Base-by-base conservation (phyloP, 1,140 invertebrate species). In the Leucophenga varia region DNA sequence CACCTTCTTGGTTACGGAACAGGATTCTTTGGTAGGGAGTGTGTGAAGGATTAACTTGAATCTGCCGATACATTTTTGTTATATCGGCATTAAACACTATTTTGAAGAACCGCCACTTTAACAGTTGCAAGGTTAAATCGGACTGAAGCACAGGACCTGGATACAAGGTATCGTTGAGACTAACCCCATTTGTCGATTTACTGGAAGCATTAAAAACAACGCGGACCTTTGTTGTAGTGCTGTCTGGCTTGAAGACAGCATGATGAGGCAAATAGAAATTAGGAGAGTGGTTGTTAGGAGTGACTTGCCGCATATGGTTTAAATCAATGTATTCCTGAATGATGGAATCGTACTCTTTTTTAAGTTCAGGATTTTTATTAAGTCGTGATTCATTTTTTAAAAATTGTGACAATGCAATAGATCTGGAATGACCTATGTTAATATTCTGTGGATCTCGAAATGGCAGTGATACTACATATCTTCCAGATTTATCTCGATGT, bases 21-120 rank as follows among this genome's bases (percentile, higher is more conserved):
- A 47, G 25, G 9, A 22, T 32, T 28, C 36, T 28, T 19, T 38
- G 25, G 20, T 21, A 34, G 13, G 42, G 40, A 18, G 28, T 19
- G 16, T 43, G 18, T n/a, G 9, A 13, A 2, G 42, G 19, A 22
- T 35, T 20, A 7, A 44, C 32, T 3, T 3, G 42, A 13, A 34
- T 44, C 17, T 44, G 42, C n/a, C 42, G 42, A 44, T 36, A 44
- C 42, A 28, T 36, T 18, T 44, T 44, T 3, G 42, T 44, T 20
- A 44, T 25, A 14, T 44, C 20, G 28, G 31, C 32, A 18, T 36
- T 36, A 13, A 44, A 44, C 7, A 43, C 42, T 10, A 18, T 34
- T 31, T 20, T 18, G 14, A 44, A n/a, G n/a, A n/a, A n/a, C n/a
- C n/a, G n/a, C n/a, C n/a, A n/a, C n/a, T n/a, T n/a, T n/a, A n/a